phyloP scores from a whole-genome alignment of 2,797 vertebrate species.

The Gallirallus australis region DNA sequence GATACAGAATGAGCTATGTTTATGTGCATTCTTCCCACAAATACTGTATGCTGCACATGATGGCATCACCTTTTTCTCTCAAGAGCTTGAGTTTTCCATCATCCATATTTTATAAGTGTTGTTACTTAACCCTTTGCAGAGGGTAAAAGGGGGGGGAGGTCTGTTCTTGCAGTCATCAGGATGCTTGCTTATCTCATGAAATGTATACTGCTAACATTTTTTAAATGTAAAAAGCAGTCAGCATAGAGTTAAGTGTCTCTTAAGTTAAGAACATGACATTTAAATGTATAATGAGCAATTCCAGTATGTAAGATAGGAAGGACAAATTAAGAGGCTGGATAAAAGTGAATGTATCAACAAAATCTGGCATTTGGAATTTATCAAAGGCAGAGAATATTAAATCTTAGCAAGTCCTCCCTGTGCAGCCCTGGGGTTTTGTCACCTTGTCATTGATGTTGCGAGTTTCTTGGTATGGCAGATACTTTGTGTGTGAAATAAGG shows the following conservation, averaged over 20 bases:
- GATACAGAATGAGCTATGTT: background rate
- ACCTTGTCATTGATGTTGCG: background rate
- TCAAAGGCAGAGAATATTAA: background rate
- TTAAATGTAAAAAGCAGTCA: conserved; percentile 19
- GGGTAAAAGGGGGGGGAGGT: background rate
- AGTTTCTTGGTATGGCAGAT: background rate
- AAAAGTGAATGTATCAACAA: background rate
- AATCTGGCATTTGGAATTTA: background rate
- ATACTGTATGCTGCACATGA: background rate
- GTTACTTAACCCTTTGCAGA: conserved; percentile 54
- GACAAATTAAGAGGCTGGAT: background rate
- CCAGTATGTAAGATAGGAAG: background rate
- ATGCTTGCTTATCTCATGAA: background rate
- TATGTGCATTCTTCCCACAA: background rate
- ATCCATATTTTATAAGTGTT: conserved; percentile 73
- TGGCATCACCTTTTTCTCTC: conserved; percentile 31
- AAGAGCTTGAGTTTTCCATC: conserved; percentile 61
- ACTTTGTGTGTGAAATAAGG: background rate
- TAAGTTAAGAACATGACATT: background rate
- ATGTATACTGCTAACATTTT: background rate
- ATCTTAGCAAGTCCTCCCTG: background rate
- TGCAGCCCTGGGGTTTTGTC: conserved; percentile 6
- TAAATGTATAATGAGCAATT: background rate
- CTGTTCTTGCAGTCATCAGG: background rate
- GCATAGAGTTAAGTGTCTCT: conserved; percentile 38